Evolutionary conservation across 2,888 invertebrate genomes (phyloP), one percentile per base, ranked within the genome.

Genomic region (Philereme transversata): DNA sequence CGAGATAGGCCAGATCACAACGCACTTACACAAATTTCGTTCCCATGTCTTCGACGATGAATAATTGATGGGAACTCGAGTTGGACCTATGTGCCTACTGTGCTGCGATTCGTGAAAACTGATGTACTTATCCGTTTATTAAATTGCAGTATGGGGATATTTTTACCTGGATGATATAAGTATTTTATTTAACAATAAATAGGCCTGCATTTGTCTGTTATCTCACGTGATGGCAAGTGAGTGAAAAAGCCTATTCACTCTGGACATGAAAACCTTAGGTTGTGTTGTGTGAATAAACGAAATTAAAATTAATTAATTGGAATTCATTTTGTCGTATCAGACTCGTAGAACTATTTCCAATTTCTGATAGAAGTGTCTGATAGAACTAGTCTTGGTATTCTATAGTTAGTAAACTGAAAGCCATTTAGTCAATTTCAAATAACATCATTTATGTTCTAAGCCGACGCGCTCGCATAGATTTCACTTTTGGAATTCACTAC

Each of bases 1-100:
- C 78, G 81, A 87, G 86, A 89, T 89, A 87, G 89, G 83, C 80
- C 84, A 86, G 87, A 88, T 89, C 89, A 88, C 88, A 88, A 87
- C 87, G 82, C 88, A 89, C 88, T 90, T 89, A 88, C 86, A 90
- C 89, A 90, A 90, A 89, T 90, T 89, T 88, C 84, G 81, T 87
- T 87, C 81, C 82, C 86, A 82, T 89, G 88, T 90, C 90, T 90
- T 88, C 85, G 77, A 69, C 76, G 79, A 87, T 91, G 88, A 90
- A 91, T 91, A 89, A 90, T 90, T 88, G 83, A 91, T 90, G 82
- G 72, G 79, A 79, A 75, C 75, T 75, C 67, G 69, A 76, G 77
- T 78, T 77, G 79, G 81, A 78, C 83, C 61, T 53, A 22, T 55
- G 57, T 50, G 43, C 38, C 44, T 60, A 60, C 60, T 60, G 57